A percentile compares a stretch with the other conserved stretches of the same genome.
Evolutionary conservation across 2,113 vertebrate genomes (phyloP).

Genomic region (Xiphorhynchus elegans): DNA sequence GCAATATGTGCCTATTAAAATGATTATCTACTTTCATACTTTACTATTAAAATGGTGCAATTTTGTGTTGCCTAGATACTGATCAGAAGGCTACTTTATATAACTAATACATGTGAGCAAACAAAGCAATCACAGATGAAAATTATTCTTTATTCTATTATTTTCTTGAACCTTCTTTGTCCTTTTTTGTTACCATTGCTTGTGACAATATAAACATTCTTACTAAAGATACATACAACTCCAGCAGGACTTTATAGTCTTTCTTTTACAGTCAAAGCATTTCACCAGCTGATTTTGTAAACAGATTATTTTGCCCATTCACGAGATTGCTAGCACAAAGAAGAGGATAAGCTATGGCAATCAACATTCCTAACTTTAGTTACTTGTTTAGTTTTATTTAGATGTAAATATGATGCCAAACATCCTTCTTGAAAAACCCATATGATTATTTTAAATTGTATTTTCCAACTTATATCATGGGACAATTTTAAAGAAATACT

Average conservation of each 20-base stretch:
- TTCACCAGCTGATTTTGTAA: background rate
- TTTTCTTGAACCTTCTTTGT: background rate
- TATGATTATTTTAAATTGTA: background rate
- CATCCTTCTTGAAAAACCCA: background rate
- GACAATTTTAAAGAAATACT: background rate
- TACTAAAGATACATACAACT: background rate
- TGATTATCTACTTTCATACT: background rate
- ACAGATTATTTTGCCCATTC: background rate
- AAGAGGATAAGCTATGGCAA: background rate
- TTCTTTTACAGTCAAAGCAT: background rate
- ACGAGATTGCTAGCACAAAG: background rate
- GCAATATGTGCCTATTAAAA: background rate
- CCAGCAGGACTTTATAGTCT: background rate
- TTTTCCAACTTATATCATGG: background rate
- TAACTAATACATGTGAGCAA: background rate
- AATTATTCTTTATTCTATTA: background rate
- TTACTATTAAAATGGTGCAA: background rate
- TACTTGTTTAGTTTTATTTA: background rate
- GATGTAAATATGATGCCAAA: background rate
- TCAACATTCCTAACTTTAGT: background rate
- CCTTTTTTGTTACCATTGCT: background rate
- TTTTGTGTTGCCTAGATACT: slow-evolving; percentile 19
- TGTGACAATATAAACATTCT: background rate
- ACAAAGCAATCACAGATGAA: background rate
- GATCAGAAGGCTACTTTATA: background rate